Evolutionary conservation across 2,797 vertebrate genomes (phyloP).

Genomic region (Phrynocephalus forsythii): DNA sequence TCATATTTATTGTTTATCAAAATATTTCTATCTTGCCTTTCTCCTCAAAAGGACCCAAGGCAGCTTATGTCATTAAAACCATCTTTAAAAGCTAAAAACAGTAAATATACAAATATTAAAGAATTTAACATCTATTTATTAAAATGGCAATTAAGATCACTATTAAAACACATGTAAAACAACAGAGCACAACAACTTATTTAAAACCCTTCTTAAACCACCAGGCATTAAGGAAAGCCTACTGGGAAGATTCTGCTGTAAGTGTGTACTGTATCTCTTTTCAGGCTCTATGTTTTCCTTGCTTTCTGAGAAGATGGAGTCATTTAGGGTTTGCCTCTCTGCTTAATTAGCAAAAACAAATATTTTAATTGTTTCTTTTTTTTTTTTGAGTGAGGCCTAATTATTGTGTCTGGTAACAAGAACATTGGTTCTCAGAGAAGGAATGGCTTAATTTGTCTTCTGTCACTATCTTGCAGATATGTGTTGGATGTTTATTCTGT

Average conservation of each 20-base stretch:
- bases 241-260: not conserved
- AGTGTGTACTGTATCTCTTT: not conserved
- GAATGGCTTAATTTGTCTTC: not conserved
- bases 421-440: not conserved
- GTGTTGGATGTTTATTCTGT: not conserved
- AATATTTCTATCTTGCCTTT: too few relatives aligned
- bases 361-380: not conserved
- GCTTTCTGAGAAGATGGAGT: not conserved
- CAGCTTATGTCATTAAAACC: too few relatives aligned
- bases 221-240: too few relatives aligned
- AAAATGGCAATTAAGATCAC: too few relatives aligned
- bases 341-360: slow-evolving; percentile 6
- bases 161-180: too few relatives aligned
- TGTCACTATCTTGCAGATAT: not conserved
- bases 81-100: too few relatives aligned
- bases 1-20: too few relatives aligned
- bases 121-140: too few relatives aligned
- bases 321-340: not conserved
- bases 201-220: too few relatives aligned
- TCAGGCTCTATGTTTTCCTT: not conserved
- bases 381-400: not conserved
- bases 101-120: too few relatives aligned
- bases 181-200: too few relatives aligned
- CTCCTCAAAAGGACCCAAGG: too few relatives aligned
- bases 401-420: not conserved